phyloP scores from a whole-genome alignment of 2,888 invertebrate genomes.

The Tenodera sinensis region DNA sequence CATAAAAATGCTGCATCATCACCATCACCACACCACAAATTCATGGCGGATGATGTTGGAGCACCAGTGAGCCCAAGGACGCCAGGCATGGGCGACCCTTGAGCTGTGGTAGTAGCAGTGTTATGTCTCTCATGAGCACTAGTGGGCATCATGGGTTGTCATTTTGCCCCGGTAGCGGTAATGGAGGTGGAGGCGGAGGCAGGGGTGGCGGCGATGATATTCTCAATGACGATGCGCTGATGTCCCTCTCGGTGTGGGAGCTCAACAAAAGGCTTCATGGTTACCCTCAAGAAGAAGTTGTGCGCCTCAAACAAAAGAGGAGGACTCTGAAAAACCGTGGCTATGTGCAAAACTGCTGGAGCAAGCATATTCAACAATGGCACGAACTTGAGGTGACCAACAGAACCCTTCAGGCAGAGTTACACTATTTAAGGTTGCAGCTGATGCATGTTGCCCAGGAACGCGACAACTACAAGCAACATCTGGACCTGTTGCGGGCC shows the following conservation, averaged over 20 bases:
- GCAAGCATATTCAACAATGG: conserved; percentile 85
- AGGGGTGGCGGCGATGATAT: conserved; percentile 56
- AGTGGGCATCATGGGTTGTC: conserved; percentile 36
- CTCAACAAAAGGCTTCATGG: conserved; percentile 92
- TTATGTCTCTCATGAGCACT: conserved; percentile 41
- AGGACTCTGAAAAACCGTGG: conserved; percentile 93
- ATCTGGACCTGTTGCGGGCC: conserved; percentile 54
- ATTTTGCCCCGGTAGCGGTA: conserved; percentile 35
- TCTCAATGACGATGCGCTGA: conserved; percentile 80
- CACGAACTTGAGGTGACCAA: conserved; percentile 86
- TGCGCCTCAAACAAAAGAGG: conserved; percentile 87
- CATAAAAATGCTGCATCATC: conserved; percentile 39
- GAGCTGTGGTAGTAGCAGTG: conserved; percentile 45
- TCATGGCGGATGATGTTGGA: conserved; percentile 40
- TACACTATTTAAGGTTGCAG: conserved; percentile 71
- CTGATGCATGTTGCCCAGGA: conserved; percentile 72
- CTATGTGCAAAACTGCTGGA: conserved; percentile 95
- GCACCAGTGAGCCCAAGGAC: conserved; percentile 48
- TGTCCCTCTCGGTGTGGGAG: conserved; percentile 86
- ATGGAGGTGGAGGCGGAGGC: conserved; percentile 27
- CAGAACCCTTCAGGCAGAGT: conserved; percentile 70
- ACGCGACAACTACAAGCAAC: conserved; percentile 75
- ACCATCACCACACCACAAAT: conserved; percentile 34
- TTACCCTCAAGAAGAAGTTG: conserved; percentile 85
- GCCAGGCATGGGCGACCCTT: conserved; percentile 44